These are phyloP conservation scores for Notocelia uddmanniana DNA, from an alignment of 2,888 invertebrate species.

Conservation along the genomic window DNA sequence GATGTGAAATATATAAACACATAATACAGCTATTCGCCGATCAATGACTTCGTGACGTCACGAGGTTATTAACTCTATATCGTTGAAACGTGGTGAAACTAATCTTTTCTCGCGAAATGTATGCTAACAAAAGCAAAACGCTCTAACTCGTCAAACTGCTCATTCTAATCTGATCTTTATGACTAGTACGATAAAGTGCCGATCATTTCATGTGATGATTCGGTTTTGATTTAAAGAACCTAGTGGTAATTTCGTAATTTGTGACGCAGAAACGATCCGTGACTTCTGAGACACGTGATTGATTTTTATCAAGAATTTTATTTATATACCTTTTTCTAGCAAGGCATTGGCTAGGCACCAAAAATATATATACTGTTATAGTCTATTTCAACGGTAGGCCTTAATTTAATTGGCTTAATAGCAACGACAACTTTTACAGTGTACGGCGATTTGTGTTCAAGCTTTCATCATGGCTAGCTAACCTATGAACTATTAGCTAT, in stretches of 20 bases:
- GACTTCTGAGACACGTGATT: not conserved
- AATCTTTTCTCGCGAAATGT: not conserved
- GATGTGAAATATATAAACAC: constrained; percentile 46
- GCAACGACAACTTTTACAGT: too few species aligned
- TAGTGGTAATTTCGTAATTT: not conserved
- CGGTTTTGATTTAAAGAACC: not conserved
- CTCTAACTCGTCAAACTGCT: not conserved
- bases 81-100: constrained; percentile 12
- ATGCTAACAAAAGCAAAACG: not conserved
- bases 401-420: too few species aligned
- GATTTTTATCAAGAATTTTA: not conserved
- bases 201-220: not conserved
- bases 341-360: too few species aligned
- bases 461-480: too few species aligned
- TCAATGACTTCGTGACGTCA: constrained; percentile 31
- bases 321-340: not conserved
- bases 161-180: not conserved
- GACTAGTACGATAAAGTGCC: not conserved
- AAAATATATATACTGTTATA: too few species aligned
- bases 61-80: constrained; percentile 32
- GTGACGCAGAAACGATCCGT: not conserved
- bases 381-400: too few species aligned
- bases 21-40: constrained; percentile 16
- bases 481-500: too few species aligned
- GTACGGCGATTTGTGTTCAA: too few species aligned